A percentile compares a stretch with the other conserved stretches of the same genome.
Conservation (phyloP, 2,113 vertebrate species). For the Rhinichthys klamathensis region DNA sequence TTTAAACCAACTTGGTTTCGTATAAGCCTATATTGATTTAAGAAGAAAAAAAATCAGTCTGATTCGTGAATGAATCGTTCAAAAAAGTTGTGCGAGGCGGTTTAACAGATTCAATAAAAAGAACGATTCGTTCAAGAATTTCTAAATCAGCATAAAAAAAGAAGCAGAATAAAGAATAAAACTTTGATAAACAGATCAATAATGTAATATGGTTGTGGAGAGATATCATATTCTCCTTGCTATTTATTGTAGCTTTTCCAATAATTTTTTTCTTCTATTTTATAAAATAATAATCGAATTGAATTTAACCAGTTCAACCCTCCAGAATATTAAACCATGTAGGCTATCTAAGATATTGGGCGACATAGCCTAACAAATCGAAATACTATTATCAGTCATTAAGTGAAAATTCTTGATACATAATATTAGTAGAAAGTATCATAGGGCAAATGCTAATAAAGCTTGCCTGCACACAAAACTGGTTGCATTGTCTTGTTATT, state of each 20-base stretch:
- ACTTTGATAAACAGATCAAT: background rate
- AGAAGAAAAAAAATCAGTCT: background rate
- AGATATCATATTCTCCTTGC: background rate
- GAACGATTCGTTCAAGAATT: background rate
- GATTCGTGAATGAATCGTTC: background rate
- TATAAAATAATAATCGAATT: too few species aligned
- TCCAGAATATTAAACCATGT: background rate
- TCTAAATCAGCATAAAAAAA: background rate
- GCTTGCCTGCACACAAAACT: background rate
- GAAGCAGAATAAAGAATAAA: background rate
- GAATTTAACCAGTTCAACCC: background rate
- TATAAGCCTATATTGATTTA: too few species aligned
- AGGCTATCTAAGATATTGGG: background rate
- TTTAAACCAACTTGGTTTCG: background rate
- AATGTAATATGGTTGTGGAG: background rate
- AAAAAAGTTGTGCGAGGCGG: background rate
- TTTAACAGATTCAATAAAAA: background rate
- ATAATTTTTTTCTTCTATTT: too few species aligned
- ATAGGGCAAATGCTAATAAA: background rate
- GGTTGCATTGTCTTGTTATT: slow-evolving; percentile 30
- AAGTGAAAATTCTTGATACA: background rate
- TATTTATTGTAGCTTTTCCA: background rate
- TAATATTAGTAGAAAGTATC: background rate
- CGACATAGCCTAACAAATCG: background rate
- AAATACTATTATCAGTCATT: background rate